Percentiles rank a stretch among this genome's conserved stretches.
Evolutionary conservation across 2,888 invertebrate genomes (phyloP).

Genomic region (Pachydiplax longipennis): DNA sequence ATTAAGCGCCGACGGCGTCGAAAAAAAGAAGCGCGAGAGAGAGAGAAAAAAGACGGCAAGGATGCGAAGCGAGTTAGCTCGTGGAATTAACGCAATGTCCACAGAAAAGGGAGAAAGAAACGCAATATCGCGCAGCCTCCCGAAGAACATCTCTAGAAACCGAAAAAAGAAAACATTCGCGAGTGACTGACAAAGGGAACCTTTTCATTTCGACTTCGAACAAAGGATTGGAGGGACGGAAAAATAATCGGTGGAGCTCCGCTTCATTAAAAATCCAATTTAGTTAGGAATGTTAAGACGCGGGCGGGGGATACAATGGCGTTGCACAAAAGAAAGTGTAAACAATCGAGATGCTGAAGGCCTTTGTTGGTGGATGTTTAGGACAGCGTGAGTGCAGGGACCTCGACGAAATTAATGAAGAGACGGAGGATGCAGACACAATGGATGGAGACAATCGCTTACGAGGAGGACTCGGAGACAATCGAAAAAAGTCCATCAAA

Average conservation of each 20-base stretch:
- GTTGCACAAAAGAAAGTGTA: constrained; percentile 22
- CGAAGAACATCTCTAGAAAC: neutral
- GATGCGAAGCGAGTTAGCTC: neutral
- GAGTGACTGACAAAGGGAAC: neutral
- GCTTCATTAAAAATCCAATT: constrained; percentile 44
- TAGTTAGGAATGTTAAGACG: constrained; percentile 38
- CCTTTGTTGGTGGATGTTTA: constrained; percentile 22
- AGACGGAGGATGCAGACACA: constrained; percentile 7
- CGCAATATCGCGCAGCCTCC: neutral
- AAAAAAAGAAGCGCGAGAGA: neutral
- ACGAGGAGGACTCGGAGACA: neutral
- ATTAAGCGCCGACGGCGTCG: neutral
- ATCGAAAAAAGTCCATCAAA: neutral
- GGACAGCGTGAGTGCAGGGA: constrained; percentile 4
- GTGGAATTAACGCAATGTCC: neutral
- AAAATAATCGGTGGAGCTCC: neutral
- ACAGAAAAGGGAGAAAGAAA: neutral
- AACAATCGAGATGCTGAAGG: constrained; percentile 28
- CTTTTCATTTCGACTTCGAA: constrained; percentile 1
- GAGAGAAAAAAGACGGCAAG: neutral
- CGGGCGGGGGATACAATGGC: neutral
- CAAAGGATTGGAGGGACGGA: neutral
- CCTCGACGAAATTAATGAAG: constrained; percentile 31
- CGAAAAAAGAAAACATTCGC: constrained; percentile 29
- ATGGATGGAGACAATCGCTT: constrained; percentile 34